Conservation (phyloP, 2,888 invertebrate genomes). For the Platycnemis pennipes region DNA sequence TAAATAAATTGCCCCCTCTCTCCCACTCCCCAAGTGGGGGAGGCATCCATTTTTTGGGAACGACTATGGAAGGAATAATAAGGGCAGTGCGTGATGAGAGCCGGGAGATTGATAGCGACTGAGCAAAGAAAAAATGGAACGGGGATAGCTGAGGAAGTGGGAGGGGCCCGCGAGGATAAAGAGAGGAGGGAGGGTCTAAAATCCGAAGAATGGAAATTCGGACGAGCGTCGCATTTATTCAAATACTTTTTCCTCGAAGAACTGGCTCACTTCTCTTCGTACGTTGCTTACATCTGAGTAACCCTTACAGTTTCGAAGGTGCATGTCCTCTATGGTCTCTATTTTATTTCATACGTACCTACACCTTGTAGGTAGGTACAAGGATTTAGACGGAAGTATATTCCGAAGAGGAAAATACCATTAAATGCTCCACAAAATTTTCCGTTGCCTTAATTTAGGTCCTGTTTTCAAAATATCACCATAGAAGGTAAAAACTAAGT, state of each 20-base stretch:
- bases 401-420: no score
- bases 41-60: background rate
- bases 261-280: no score
- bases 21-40: background rate
- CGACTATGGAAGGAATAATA: background rate
- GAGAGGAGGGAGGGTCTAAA: background rate
- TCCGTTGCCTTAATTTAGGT: no score
- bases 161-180: background rate
- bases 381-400: no score
- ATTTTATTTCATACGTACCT: no score
- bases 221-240: background rate
- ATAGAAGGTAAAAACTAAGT: no score
- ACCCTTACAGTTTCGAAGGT: no score
- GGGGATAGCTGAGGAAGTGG: background rate
- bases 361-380: no score
- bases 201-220: background rate
- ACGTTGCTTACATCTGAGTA: no score
- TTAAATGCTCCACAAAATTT: no score
- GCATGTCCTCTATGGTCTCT: no score
- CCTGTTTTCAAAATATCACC: no score
- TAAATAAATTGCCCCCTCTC: constrained; percentile 50
- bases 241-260: background rate
- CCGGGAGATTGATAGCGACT: constrained; percentile 12
- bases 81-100: background rate
- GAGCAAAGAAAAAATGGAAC: background rate